phyloP scores from a whole-genome alignment of 2,888 invertebrate genomes.

The Psylliodes chrysocephalus region DNA sequence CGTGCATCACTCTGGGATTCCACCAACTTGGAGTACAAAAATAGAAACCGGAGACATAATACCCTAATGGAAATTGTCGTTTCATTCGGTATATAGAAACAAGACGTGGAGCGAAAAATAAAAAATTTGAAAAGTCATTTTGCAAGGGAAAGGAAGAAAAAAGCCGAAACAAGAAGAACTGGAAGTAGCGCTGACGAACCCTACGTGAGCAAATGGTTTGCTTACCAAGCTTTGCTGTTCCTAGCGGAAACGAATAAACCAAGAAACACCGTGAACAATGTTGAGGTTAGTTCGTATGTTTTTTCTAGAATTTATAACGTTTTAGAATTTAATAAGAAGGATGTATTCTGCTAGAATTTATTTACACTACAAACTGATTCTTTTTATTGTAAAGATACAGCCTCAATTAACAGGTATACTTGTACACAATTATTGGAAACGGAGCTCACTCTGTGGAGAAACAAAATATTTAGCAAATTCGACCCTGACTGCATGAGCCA shows the following conservation, averaged over 20 bases:
- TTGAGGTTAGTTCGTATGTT: too few relatives aligned
- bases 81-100: not conserved
- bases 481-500: conserved; percentile 4
- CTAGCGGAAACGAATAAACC: not conserved
- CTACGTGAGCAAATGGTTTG: too few relatives aligned
- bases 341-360: too few relatives aligned
- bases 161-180: conserved; percentile 7
- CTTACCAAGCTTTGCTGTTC: conserved; percentile 1
- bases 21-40: too few relatives aligned
- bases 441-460: too few relatives aligned
- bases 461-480: not conserved
- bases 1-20: too few relatives aligned
- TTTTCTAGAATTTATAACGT: too few relatives aligned
- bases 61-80: not conserved
- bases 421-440: too few relatives aligned
- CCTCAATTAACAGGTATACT: too few relatives aligned
- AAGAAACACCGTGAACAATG: conserved; percentile 6
- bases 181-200: conserved; percentile 12
- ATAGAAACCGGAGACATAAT: conserved; percentile 1
- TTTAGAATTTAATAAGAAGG: too few relatives aligned
- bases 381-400: too few relatives aligned
- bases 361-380: too few relatives aligned
- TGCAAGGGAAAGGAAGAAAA: not conserved
- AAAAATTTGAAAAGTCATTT: conserved; percentile 4
- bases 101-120: not conserved